phyloP scores from a whole-genome alignment of 35 echinoderm and acorn worm genomes.

The Patiria miniata region DNA sequence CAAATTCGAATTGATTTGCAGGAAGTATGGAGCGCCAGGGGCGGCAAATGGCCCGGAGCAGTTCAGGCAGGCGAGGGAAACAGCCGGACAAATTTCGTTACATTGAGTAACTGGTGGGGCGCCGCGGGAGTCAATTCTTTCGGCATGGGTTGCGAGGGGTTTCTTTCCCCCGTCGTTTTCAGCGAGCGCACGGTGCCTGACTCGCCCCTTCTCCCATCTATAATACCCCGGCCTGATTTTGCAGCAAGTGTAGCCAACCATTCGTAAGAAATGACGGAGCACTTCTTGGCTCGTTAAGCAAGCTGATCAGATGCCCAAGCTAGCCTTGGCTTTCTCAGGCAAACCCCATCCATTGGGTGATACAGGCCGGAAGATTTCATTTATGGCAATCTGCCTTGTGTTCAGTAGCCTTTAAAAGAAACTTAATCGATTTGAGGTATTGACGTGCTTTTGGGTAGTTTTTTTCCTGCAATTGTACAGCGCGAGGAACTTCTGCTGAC shows the following conservation, averaged over 20 bases:
- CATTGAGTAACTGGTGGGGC: slow-evolving; percentile 24
- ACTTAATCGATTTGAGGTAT: slow-evolving; percentile 16
- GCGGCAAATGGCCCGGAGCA: not conserved
- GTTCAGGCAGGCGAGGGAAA: not conserved
- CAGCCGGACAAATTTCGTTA: slow-evolving; percentile 19
- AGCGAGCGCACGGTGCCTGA: not conserved
- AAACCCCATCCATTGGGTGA: not conserved
- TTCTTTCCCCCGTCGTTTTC: slow-evolving; percentile 9
- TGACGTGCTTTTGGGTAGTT: not conserved
- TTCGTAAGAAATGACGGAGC: slow-evolving; percentile 5
- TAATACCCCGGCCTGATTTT: not conserved
- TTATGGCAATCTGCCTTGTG: slow-evolving; percentile 1
- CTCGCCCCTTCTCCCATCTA: not conserved
- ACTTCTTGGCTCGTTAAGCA: not conserved
- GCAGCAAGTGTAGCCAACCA: not conserved
- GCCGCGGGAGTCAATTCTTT: slow-evolving; percentile 21
- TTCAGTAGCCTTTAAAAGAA: slow-evolving; percentile 17
- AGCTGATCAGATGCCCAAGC: not conserved
- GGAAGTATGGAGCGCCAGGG: slow-evolving; percentile 6
- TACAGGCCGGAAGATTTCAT: slow-evolving; percentile 25
- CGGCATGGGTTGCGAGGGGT: not conserved
- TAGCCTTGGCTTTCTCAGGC: not conserved
- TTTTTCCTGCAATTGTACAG: no score
- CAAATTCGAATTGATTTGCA: slow-evolving; percentile 31
- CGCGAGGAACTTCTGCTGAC: no score